Evolutionary conservation across 2,888 invertebrate genomes (phyloP).

Genomic region (Sinopyrophorus schimmeli): DNA sequence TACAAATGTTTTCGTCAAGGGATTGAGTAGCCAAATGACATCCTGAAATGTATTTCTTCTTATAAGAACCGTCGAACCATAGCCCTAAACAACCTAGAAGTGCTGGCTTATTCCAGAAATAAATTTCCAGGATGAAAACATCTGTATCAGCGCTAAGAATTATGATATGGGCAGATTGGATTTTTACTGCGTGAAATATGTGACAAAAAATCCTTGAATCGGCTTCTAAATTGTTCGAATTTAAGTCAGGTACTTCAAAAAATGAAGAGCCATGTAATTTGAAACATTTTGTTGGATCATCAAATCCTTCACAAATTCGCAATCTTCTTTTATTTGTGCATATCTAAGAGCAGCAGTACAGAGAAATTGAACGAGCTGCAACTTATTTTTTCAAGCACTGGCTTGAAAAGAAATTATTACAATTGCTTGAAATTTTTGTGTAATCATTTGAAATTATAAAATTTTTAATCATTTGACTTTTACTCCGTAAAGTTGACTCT

Average conservation of each 20-base stretch:
- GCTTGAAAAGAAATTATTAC: constrained; percentile 32
- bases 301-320: constrained; percentile 25
- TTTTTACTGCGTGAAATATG: constrained; percentile 38
- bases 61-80: too few relatives aligned
- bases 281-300: constrained; percentile 28
- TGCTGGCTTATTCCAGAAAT: constrained; percentile 36
- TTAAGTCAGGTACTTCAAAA: constrained; percentile 36
- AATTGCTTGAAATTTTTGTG: constrained; percentile 35
- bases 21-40: constrained; percentile 39
- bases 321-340: constrained; percentile 29
- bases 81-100: constrained; percentile 27
- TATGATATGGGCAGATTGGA: constrained; percentile 33
- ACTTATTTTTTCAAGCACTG: constrained; percentile 37
- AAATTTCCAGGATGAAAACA: constrained; percentile 35
- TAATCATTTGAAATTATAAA: constrained; percentile 32
- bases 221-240: constrained; percentile 39
- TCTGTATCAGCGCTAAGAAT: constrained; percentile 39
- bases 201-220: constrained; percentile 35
- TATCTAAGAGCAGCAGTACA: constrained; percentile 25
- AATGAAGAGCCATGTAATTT: constrained; percentile 31
- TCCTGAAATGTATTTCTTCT: constrained; percentile 30
- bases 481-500: constrained; percentile 36
- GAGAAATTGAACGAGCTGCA: constrained; percentile 35
- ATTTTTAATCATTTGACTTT: constrained; percentile 36
- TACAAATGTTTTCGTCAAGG: constrained; percentile 38